Evolutionary conservation across 2,797 vertebrate species (phyloP).

Genomic region (Coracias cyanogaster): DNA sequence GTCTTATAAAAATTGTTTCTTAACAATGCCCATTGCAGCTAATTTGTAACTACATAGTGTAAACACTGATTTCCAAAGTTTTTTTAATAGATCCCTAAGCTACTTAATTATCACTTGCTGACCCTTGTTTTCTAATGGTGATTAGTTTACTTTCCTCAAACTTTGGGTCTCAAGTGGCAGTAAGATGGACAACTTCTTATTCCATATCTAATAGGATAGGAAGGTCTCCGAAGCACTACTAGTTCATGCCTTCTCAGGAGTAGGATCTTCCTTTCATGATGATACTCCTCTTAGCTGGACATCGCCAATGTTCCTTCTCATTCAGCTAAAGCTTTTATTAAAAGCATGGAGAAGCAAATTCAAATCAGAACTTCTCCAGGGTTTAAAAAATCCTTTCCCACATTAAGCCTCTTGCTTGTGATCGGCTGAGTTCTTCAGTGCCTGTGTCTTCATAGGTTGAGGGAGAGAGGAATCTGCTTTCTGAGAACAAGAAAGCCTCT

Average conservation of each 20-base stretch:
- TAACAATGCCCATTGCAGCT: constrained; percentile 75
- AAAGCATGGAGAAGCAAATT: background rate
- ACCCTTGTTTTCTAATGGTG: constrained; percentile 66
- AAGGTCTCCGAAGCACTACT: constrained; percentile 4
- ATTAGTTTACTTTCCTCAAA: constrained; percentile 54
- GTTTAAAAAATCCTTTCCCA: background rate
- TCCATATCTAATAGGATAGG: constrained; percentile 11
- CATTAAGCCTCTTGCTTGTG: background rate
- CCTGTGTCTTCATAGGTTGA: rapidly evolving
- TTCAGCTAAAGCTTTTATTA: background rate
- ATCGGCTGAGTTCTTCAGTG: background rate
- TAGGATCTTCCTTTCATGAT: background rate
- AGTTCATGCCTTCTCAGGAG: background rate
- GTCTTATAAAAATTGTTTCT: constrained; percentile 53
- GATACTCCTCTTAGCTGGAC: background rate
- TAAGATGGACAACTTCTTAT: constrained; percentile 30
- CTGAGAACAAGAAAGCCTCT: background rate
- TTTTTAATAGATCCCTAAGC: constrained; percentile 79
- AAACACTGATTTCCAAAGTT: constrained; percentile 77
- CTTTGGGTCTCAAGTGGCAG: constrained; percentile 40
- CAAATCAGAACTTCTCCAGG: background rate
- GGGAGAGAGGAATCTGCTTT: background rate
- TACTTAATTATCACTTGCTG: constrained; percentile 80
- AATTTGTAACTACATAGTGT: constrained; percentile 68
- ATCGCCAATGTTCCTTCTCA: background rate